A percentile compares a stretch with the other conserved stretches of the same genome.
Conservation (phyloP, 2,888 invertebrate genomes). For the Biston betularia region DNA sequence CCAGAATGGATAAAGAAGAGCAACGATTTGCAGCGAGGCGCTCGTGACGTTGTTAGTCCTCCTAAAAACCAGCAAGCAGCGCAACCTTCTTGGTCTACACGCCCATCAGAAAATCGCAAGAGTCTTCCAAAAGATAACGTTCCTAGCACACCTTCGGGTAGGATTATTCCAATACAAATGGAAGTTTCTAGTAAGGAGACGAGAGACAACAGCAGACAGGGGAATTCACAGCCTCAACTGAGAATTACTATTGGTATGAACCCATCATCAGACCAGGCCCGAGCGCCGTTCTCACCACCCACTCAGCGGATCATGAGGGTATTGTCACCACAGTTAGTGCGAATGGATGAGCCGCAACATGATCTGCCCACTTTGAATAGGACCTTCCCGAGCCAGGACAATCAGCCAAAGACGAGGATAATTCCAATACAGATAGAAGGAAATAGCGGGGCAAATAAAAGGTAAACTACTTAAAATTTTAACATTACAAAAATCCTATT, state of each 20-base stretch:
- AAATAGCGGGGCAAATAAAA: slow-evolving; percentile 73
- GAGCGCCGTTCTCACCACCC: slow-evolving; percentile 73
- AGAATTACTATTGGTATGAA: slow-evolving; percentile 82
- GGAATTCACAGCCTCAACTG: slow-evolving; percentile 69
- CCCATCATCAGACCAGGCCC: slow-evolving; percentile 57
- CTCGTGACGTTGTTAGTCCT: slow-evolving; percentile 76
- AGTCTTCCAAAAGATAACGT: slow-evolving; percentile 73
- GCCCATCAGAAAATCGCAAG: slow-evolving; percentile 78
- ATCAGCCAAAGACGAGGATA: slow-evolving; percentile 83
- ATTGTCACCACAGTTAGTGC: slow-evolving; percentile 82
- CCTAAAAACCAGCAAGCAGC: slow-evolving; percentile 75
- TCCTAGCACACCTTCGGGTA: slow-evolving; percentile 68
- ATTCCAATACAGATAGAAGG: slow-evolving; percentile 88
- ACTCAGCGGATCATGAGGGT: slow-evolving; percentile 85
- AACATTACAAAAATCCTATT: not conserved
- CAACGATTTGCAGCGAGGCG: slow-evolving; percentile 72
- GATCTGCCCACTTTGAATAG: slow-evolving; percentile 75
- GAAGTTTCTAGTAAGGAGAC: slow-evolving; percentile 81
- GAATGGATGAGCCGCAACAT: slow-evolving; percentile 75
- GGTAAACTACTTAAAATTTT: slow-evolving; percentile 57
- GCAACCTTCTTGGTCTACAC: slow-evolving; percentile 79
- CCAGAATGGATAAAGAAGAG: slow-evolving; percentile 82
- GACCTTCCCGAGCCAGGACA: slow-evolving; percentile 67
- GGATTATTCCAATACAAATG: slow-evolving; percentile 89
- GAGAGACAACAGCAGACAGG: slow-evolving; percentile 63